These are phyloP conservation scores for Trachemys scripta DNA, from an alignment of 2,113 vertebrate genomes.

Conservation along the genomic window DNA sequence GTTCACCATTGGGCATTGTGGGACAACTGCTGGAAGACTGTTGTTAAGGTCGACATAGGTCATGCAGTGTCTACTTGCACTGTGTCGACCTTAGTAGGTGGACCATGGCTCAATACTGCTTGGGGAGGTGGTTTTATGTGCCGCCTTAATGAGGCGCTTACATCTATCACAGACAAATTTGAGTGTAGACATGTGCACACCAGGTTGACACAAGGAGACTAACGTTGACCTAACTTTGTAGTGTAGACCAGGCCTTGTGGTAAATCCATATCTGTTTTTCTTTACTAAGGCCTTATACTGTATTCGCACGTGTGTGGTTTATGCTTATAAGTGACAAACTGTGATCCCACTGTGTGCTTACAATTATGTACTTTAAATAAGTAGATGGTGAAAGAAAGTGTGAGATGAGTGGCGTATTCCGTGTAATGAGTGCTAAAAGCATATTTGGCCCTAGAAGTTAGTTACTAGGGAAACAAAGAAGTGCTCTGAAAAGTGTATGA, in stretches of 20 bases:
- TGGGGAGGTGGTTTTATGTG: background rate
- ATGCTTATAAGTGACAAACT: background rate
- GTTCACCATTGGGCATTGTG: background rate
- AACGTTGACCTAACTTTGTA: background rate
- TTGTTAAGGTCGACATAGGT: background rate
- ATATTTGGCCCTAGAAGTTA: background rate
- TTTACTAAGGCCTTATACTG: background rate
- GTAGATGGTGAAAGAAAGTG: background rate
- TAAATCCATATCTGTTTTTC: background rate
- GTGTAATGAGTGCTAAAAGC: background rate
- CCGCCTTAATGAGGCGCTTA: background rate
- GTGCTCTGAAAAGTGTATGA: background rate
- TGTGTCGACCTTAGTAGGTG: background rate
- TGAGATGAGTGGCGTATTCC: background rate
- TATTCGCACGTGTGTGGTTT: background rate
- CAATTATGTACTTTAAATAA: background rate
- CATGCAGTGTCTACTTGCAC: background rate
- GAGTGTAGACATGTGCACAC: background rate
- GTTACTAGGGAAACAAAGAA: background rate
- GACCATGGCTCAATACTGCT: background rate
- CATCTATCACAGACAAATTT: background rate
- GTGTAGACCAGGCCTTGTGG: background rate
- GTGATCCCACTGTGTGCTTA: rapidly evolving
- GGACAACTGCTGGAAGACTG: background rate
- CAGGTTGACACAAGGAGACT: background rate